A percentile compares a stretch with the other conserved stretches of the same genome.
Evolutionary conservation across 2,888 invertebrate genomes (phyloP).

Genomic region (Rutpela maculata): DNA sequence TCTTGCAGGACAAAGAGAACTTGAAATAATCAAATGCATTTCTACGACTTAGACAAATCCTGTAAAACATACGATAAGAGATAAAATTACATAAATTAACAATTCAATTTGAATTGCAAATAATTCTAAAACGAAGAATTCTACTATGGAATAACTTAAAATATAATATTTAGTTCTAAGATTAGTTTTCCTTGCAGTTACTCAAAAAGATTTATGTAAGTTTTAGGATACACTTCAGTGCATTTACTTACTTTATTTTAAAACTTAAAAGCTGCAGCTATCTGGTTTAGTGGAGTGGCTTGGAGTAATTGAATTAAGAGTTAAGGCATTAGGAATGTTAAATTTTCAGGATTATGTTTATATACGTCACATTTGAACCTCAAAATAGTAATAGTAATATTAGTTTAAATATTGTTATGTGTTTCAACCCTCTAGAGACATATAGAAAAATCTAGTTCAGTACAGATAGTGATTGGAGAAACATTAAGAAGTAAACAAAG

Average conservation of each 20-base stretch:
- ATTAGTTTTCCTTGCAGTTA: conserved; percentile 22
- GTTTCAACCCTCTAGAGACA: too few species aligned
- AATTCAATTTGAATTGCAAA: conserved; percentile 22
- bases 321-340: neutral
- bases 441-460: too few species aligned
- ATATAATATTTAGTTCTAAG: conserved; percentile 22
- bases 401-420: too few species aligned
- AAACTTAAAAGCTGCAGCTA: conserved; percentile 20
- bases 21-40: neutral
- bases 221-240: conserved; percentile 4
- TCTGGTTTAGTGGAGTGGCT: neutral
- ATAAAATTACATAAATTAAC: conserved; percentile 19
- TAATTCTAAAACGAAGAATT: neutral
- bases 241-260: conserved; percentile 12
- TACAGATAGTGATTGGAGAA: too few species aligned
- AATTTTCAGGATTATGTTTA: too few species aligned
- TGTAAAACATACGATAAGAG: conserved; percentile 21
- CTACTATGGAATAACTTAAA: neutral
- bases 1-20: neutral
- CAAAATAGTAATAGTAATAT: too few species aligned
- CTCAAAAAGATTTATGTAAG: conserved; percentile 29
- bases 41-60: neutral
- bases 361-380: too few species aligned
- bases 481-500: too few species aligned
- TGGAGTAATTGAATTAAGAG: neutral